Evolutionary conservation across 2,113 vertebrate species (phyloP).

Genomic region (Puffinus mauretanicus): DNA sequence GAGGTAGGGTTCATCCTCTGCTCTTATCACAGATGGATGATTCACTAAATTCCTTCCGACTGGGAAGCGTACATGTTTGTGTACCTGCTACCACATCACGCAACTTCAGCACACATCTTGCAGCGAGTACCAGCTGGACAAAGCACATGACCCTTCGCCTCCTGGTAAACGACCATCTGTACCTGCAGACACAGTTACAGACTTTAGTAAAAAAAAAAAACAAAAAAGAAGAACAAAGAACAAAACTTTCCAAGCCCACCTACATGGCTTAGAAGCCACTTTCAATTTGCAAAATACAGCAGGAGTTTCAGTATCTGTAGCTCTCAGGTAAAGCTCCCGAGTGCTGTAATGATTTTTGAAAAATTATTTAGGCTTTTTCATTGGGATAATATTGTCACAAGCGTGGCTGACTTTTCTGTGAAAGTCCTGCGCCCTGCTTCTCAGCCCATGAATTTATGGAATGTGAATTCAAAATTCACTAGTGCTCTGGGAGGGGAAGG

Average conservation of each 20-base stretch:
- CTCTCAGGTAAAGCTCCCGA: background rate
- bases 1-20: background rate
- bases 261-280: background rate
- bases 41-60: background rate
- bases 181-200: background rate
- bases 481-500: background rate
- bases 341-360: background rate
- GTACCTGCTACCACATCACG: background rate
- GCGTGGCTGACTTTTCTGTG: accelerated
- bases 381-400: background rate
- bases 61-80: accelerated
- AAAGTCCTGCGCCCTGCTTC: background rate
- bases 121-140: background rate
- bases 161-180: background rate
- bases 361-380: background rate
- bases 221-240: background rate
- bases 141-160: background rate
- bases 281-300: background rate
- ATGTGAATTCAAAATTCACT: background rate
- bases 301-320: background rate
- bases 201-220: background rate
- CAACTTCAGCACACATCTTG: background rate
- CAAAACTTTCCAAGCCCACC: background rate
- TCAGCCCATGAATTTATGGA: background rate
- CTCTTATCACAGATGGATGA: background rate